phyloP scores from a whole-genome alignment of 1,140 invertebrate genomes.

The Glossosoma conforme region DNA sequence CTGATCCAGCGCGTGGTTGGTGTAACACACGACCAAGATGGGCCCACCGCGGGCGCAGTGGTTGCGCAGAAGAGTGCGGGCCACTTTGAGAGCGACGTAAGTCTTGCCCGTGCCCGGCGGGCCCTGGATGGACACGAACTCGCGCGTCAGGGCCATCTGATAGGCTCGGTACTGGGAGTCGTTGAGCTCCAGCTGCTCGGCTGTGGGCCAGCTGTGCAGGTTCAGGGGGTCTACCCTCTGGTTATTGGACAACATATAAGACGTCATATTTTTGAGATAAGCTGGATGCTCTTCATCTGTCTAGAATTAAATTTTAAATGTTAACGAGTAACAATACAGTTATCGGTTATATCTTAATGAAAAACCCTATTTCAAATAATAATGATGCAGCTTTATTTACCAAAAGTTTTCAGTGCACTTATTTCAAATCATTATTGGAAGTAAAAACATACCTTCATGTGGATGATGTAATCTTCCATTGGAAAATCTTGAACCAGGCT shows the following conservation, averaged over 20 bases:
- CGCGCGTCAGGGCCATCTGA: slow-evolving; percentile 53
- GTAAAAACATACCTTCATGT: slow-evolving; percentile 42
- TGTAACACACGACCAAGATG: slow-evolving; percentile 77
- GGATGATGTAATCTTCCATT: slow-evolving; percentile 60
- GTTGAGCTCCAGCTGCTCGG: slow-evolving; percentile 48
- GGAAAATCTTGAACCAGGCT: slow-evolving; percentile 51
- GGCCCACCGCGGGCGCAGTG: slow-evolving; percentile 20
- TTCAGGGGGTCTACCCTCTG: slow-evolving; percentile 31
- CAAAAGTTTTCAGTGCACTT: too few species aligned
- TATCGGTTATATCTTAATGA: too few species aligned
- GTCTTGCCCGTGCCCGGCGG: slow-evolving; percentile 81
- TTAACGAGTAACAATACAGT: not conserved
- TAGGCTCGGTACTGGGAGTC: slow-evolving; percentile 56
- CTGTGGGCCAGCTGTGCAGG: slow-evolving; percentile 40
- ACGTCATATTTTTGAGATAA: slow-evolving; percentile 27
- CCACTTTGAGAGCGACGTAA: slow-evolving; percentile 64
- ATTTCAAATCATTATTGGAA: too few species aligned
- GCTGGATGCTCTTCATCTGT: slow-evolving; percentile 21
- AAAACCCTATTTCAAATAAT: too few species aligned
- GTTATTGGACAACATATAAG: slow-evolving; percentile 3
- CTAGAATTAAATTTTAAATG: slow-evolving; percentile 9
- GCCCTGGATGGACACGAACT: slow-evolving; percentile 73
- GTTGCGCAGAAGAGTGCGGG: slow-evolving; percentile 55
- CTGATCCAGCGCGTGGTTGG: slow-evolving; percentile 86
- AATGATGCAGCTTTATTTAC: too few species aligned